Conservation (phyloP, 2,113 vertebrate genomes). For the Ictalurus punctatus region DNA sequence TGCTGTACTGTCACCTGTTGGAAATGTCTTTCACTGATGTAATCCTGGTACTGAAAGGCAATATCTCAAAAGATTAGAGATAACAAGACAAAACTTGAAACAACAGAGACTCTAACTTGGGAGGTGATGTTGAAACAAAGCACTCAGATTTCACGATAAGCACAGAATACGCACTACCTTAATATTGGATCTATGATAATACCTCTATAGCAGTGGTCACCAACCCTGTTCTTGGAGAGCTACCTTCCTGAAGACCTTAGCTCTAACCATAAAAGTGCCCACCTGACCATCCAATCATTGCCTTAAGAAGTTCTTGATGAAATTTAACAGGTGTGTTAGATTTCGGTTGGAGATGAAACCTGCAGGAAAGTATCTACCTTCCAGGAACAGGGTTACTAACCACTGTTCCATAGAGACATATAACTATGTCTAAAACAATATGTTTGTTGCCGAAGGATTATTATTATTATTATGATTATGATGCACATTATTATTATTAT, state of each 20-base stretch:
- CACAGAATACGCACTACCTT: background rate
- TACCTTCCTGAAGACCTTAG: too few species aligned
- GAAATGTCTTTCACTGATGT: conserved; percentile 6
- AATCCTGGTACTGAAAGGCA: background rate
- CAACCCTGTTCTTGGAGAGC: too few species aligned
- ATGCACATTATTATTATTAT: background rate
- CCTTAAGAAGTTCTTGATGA: too few species aligned
- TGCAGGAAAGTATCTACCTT: too few species aligned
- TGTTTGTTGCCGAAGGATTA: background rate
- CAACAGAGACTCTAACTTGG: background rate
- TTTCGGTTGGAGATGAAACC: too few species aligned
- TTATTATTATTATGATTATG: too few species aligned
- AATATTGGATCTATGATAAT: background rate
- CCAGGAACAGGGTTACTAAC: too few species aligned
- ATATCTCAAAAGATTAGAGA: background rate
- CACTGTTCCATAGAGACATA: background rate
- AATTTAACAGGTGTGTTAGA: too few species aligned
- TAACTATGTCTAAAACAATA: background rate
- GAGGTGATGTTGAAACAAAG: background rate
- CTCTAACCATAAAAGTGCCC: too few species aligned
- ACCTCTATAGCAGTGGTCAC: background rate
- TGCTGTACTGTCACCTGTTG: background rate
- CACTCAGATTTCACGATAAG: background rate
- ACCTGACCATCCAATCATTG: too few species aligned
- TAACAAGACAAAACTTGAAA: conserved; percentile 7